Base-by-base conservation (phyloP, 2,797 vertebrate species). In the Sebastes melanostomus region DNA sequence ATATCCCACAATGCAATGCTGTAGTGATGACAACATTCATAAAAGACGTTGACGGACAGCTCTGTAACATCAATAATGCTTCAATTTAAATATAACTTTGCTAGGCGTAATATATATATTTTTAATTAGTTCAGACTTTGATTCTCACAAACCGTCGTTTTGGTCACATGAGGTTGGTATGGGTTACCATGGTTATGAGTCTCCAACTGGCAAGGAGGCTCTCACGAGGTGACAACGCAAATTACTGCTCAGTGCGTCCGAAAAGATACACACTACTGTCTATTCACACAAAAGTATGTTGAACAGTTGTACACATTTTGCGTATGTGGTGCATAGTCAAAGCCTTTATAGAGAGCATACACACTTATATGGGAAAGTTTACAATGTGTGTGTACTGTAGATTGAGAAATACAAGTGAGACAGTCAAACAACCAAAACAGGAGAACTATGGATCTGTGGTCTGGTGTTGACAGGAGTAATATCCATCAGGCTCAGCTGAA, bases 401-500 rank as follows among this genome's bases (percentile, higher is more conserved):
- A 75, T 7, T 29, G n/a, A 77, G 27, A 82, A 74, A 83, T 56
- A 78, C 20, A 66, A 63, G 52, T 36, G 20, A 81, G 66, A 73
- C 58, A 75, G 22, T 71, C 62, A 77, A 67, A 81, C 29, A 74
- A 52, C 5, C 55, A 52, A 65, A 79, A 76, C 25, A 73, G 29
- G 32, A 63, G 36, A 61, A 58, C 54, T 80, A 70, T 77, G 27
- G 60, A 72, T 86, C 73, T 78, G 27, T 38, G 80, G 70, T 85
- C 60, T 91, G 93, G 93, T 92, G 83, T 88, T 84, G 89, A 93
- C 91, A 87, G 80, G 92, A 95, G 89, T 73, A 92, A 89, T 89
- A 92, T 95, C 89, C 94, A 95, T 95, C 95, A 95, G 84, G 95
- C 84, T 90, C 65, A 62, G 88, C 90, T 95, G 94, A 95, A 80